phyloP scores from a whole-genome alignment of 2,113 vertebrate species.

The Herpetotheres cachinnans region DNA sequence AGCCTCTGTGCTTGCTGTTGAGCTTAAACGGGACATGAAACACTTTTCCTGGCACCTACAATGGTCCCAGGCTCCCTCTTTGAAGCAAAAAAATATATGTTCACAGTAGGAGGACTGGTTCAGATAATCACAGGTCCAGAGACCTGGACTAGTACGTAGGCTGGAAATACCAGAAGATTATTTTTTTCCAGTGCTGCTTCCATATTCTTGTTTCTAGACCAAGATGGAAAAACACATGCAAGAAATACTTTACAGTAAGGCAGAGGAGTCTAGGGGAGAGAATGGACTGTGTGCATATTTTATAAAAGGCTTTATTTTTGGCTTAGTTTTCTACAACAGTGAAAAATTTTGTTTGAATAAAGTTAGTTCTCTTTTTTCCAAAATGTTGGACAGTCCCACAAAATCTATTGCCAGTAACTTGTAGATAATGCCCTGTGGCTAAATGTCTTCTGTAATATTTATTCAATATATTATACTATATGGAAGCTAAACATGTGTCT shows the following conservation, averaged over 20 bases:
- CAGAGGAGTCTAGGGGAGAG: background rate
- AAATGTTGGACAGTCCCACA: background rate
- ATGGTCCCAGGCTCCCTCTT: background rate
- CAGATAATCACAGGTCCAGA: background rate
- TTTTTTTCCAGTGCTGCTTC: conserved; percentile 9
- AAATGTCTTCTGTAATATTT: background rate
- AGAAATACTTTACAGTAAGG: background rate
- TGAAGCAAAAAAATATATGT: background rate
- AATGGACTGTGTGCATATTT: background rate
- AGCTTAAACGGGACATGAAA: background rate
- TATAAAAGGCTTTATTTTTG: background rate
- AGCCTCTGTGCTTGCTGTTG: background rate
- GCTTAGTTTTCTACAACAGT: background rate
- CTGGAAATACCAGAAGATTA: background rate
- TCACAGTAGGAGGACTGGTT: background rate
- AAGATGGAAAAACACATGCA: background rate
- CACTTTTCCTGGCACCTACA: background rate
- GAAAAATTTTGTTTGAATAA: background rate
- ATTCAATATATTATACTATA: background rate
- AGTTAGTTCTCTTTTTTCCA: background rate
- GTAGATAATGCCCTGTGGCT: background rate
- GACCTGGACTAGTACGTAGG: background rate
- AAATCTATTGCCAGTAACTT: background rate
- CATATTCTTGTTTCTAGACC: background rate
- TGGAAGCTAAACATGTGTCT: background rate